A percentile compares a stretch with the other conserved stretches of the same genome.
Evolutionary conservation across 1,140 invertebrate genomes (phyloP).

Genomic region (Alviniconcha marisindica): DNA sequence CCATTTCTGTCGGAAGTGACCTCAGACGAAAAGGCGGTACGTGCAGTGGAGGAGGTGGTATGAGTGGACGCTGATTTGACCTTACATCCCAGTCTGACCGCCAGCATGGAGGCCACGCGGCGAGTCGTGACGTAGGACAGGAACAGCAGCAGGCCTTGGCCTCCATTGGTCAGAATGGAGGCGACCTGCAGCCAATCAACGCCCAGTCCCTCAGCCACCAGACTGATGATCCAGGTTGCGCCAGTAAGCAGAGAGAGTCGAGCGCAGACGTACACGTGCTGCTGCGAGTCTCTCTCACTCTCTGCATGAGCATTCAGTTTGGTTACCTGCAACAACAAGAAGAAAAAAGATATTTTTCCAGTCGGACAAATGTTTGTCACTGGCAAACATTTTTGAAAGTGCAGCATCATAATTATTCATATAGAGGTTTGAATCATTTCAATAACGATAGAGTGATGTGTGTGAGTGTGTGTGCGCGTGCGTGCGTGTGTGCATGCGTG

Average conservation of each 20-base stretch:
- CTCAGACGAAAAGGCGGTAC: no score
- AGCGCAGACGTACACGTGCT: constrained; percentile 43
- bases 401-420: no score
- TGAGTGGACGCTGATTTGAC: no score
- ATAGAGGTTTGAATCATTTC: no score
- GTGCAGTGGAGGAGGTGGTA: no score
- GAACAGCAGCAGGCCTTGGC: constrained; percentile 81
- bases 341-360: no score
- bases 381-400: no score
- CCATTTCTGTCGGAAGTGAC: no score
- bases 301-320: background rate
- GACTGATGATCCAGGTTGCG: constrained; percentile 78
- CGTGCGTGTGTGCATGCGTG: no score
- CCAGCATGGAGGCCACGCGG: constrained; percentile 35
- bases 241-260: constrained; percentile 76
- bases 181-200: constrained; percentile 76
- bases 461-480: no score
- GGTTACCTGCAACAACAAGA: constrained; percentile 14
- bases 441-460: no score
- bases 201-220: constrained; percentile 77
- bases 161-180: constrained; percentile 79
- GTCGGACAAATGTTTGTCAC: no score
- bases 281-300: background rate
- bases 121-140: constrained; percentile 76
- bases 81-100: background rate